Percentiles rank a stretch among this genome's conserved stretches.
phyloP scores from a whole-genome alignment of 2,888 invertebrate species.

The Prosopocoilus inquinatus region DNA sequence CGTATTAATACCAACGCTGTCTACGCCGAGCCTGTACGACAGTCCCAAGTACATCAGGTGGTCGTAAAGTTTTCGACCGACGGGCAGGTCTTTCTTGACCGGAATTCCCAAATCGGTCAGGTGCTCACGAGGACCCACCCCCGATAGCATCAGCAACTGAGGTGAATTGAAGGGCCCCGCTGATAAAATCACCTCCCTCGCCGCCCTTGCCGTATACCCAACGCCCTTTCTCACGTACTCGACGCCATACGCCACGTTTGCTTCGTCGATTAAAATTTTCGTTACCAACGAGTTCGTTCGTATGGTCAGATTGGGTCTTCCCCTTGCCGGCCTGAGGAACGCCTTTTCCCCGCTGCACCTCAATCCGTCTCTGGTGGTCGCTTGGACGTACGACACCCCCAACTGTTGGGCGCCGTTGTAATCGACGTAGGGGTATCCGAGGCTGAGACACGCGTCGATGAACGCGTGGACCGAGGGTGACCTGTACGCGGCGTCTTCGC shows the following conservation, averaged over 20 bases:
- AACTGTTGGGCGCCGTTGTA: slow-evolving; percentile 63
- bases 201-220: slow-evolving; percentile 42
- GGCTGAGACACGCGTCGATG: slow-evolving; percentile 60
- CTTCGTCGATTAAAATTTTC: slow-evolving; percentile 55
- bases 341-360: slow-evolving; percentile 58
- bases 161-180: slow-evolving; percentile 77
- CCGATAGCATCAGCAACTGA: slow-evolving; percentile 69
- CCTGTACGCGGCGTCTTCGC: slow-evolving; percentile 52
- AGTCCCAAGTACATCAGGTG: slow-evolving; percentile 63
- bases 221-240: slow-evolving; percentile 35
- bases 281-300: slow-evolving; percentile 57
- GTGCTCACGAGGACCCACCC: slow-evolving; percentile 63
- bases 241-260: slow-evolving; percentile 53
- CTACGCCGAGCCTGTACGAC: slow-evolving; percentile 55
- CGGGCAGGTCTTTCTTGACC: slow-evolving; percentile 61
- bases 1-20: slow-evolving; percentile 38
- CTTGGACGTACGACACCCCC: slow-evolving; percentile 53
- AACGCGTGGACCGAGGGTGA: slow-evolving; percentile 61
- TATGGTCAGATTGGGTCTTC: slow-evolving; percentile 60
- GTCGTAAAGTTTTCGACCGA: slow-evolving; percentile 67
- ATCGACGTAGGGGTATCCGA: slow-evolving; percentile 54
- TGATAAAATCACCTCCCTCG: slow-evolving; percentile 58
- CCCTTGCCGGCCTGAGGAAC: slow-evolving; percentile 55
- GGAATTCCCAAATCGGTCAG: slow-evolving; percentile 59
- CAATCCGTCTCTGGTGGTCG: slow-evolving; percentile 33